phyloP scores from a whole-genome alignment of 2,888 invertebrate species.

The Cerceris ruficornis region DNA sequence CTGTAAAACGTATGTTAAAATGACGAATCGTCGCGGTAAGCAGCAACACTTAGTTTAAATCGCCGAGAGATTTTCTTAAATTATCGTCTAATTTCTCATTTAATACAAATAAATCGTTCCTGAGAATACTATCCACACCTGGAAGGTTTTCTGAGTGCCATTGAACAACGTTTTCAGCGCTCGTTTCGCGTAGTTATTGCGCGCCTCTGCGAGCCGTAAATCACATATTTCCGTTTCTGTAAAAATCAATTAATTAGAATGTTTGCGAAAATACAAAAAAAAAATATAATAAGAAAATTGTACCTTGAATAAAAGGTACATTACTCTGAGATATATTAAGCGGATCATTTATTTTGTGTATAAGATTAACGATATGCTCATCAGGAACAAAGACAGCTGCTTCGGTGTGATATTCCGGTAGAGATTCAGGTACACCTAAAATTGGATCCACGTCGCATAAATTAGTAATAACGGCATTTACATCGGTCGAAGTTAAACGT shows the following conservation, averaged over 20 bases:
- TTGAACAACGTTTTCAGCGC: constrained; percentile 79
- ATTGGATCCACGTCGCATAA: constrained; percentile 79
- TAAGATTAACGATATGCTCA: constrained; percentile 74
- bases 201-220: constrained; percentile 73
- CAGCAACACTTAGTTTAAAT: too few relatives aligned
- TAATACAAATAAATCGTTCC: background rate
- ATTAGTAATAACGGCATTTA: constrained; percentile 78
- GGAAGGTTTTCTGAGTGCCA: constrained; percentile 80
- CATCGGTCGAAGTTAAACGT: constrained; percentile 75
- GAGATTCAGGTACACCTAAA: constrained; percentile 74
- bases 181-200: constrained; percentile 78
- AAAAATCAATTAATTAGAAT: constrained; percentile 16
- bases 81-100: background rate
- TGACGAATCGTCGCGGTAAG: too few relatives aligned
- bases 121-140: constrained; percentile 64
- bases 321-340: constrained; percentile 72
- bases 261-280: constrained; percentile 4
- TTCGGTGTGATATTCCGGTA: constrained; percentile 77
- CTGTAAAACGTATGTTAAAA: constrained; percentile 68
- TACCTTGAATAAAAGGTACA: constrained; percentile 77
- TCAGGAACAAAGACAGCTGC: constrained; percentile 78
- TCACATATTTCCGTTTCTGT: constrained; percentile 78
- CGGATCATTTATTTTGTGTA: constrained; percentile 73
- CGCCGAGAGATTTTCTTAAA: too few relatives aligned
- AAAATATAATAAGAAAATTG: background rate